Evolutionary conservation across 2,113 vertebrate species (phyloP), one percentile per base, ranked within the genome.

Genomic region (Larimichthys crocea): DNA sequence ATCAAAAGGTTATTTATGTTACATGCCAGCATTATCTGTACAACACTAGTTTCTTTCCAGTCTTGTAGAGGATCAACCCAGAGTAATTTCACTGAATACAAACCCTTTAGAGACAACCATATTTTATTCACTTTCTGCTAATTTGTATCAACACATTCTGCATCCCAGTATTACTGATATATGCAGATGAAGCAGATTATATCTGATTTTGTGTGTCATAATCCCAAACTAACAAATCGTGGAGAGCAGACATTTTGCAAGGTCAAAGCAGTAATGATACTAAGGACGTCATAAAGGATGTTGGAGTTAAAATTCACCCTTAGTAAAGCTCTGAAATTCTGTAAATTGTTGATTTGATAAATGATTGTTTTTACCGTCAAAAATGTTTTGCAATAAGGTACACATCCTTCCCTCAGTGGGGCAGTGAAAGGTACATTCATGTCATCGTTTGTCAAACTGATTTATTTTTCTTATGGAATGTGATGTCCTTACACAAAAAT

Each of bases 401-500:
- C 44, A 52, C 49, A n/a, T 66, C 57, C 48, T 52, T 50, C 42
- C 40, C 8, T 56, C 42, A 26, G 11, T 17, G 2, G 29, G 46
- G 50, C 11, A 40, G 67, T 19, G 9, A 11, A 74, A 10, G 29
- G 3, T 52, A 44, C 9, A 22, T 49, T n/a, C 19, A 50, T 12
- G 35, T 26, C 12, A 9, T 24, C n/a, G 52, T 72, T 29, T 44
- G 20, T 40, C 8, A 17, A 31, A 40, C 35, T 9, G 8, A 40
- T 40, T 40, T 40, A 6, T 31, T 8, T 8, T 35, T 35, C 35
- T 35, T 8, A 6, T 84, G 76, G 73, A 90, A 88, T 80, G 79
- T 79, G 49, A 75, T 52, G 40, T 86, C 40, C 29, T 69, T 55
- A 60, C 44, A 29, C 19, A 61, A 85, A 79, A 88, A 82, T 63